Base-by-base conservation (phyloP, 2,113 vertebrate species). In the Macrotis lagotis region DNA sequence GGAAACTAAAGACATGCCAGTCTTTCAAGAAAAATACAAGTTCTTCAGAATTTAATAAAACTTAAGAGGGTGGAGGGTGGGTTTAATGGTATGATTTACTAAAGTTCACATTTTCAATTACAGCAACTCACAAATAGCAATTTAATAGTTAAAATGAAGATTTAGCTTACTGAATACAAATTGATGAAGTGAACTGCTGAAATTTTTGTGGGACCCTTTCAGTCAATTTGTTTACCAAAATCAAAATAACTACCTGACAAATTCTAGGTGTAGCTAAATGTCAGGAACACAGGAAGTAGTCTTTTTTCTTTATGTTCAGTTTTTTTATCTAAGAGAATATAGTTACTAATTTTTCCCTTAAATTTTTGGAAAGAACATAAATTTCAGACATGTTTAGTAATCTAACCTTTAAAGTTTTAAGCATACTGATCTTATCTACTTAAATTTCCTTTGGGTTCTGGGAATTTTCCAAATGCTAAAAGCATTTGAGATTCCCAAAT, bases 301-400 rank as follows among this genome's bases (percentile, higher is more conserved):
- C 92, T 94, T 91, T 92, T 91, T 89, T 93, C 90, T 97, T 93
- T 91, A 90, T 88, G 50, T 48, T 74, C 55, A 93, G n/a, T 49
- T 66, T 96, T 94, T 91, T 88, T 88, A 96, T 93, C 90, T 31
- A 93, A 92, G 50, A 95, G 12, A 53, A 52, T 90, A 12, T 2
- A 97, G 88, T 44, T 88, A 66, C 88, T 96, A 59, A 88, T 92
- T 91, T 95, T 55, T 28, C 59, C 51, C 93, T 94, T n/a, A 0
- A 91, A n/a, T 92, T 19, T 96, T 28, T n/a, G 16, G 89, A 90
- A 92, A 97, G 94, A 97, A 97, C n/a, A 83, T 88, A 91, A 94
- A 24, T 91, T 94, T 47, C 95, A 88, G n/a, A 95, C 8, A 25
- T 96, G 95, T 94, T 95, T 12, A 95, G 96, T 88, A 95, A 51